Evolutionary conservation across 2,113 vertebrate species (phyloP).

Genomic region (Lophotis ruficrista): DNA sequence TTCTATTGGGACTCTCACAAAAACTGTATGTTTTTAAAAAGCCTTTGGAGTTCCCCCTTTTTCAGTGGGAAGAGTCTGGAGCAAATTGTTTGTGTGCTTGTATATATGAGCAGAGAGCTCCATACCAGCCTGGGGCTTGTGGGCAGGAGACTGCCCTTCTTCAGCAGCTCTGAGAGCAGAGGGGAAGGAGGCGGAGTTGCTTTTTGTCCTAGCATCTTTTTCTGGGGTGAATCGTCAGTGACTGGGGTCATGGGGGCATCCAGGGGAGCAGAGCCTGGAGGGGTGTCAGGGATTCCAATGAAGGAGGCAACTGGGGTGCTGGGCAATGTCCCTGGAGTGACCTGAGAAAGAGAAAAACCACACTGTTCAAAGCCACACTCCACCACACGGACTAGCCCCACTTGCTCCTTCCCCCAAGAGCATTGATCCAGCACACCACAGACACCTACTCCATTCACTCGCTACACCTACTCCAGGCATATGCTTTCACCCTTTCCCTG

Average conservation of each 20-base stretch:
- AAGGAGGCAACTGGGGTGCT: slow-evolving; percentile 90
- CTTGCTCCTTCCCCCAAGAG: slow-evolving; percentile 67
- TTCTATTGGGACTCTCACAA: slow-evolving; percentile 8
- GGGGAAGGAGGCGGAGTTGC: slow-evolving; percentile 96
- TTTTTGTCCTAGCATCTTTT: slow-evolving; percentile 94
- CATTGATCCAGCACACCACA: slow-evolving; percentile 66
- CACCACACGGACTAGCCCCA: slow-evolving; percentile 63
- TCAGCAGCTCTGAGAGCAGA: slow-evolving; percentile 97
- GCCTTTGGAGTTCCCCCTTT: slow-evolving; percentile 14
- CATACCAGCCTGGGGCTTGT: slow-evolving; percentile 95
- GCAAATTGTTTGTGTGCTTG: slow-evolving; percentile 52
- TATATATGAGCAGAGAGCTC: slow-evolving; percentile 78
- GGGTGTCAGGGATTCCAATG: slow-evolving; percentile 89
- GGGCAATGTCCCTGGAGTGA: slow-evolving; percentile 84
- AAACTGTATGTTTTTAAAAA: not conserved
- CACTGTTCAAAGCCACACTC: slow-evolving; percentile 72
- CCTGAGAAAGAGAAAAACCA: slow-evolving; percentile 83
- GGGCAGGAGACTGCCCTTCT: slow-evolving; percentile 95
- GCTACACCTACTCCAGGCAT: slow-evolving; percentile 12
- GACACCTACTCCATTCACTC: slow-evolving; percentile 70
- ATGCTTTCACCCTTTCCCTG: slow-evolving; percentile 24
- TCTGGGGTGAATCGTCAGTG: slow-evolving; percentile 95
- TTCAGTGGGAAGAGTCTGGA: slow-evolving; percentile 27
- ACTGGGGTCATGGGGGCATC: slow-evolving; percentile 88
- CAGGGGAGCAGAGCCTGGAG: slow-evolving; percentile 86